phyloP scores from a whole-genome alignment of 2,113 vertebrate genomes.

The Entomyzon cyanotis region DNA sequence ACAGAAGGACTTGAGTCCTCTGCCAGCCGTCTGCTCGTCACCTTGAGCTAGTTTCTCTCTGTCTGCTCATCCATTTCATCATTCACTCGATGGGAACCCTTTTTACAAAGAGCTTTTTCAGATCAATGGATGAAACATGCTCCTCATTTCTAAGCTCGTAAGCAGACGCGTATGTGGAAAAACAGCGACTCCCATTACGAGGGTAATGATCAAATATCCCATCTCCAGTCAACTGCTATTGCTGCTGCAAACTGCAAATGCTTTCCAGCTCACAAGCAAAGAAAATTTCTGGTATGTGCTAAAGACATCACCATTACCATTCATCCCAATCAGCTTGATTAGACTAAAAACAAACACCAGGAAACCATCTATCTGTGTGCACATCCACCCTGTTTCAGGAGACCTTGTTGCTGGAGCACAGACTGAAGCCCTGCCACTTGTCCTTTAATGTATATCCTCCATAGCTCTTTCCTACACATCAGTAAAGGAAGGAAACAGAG shows the following conservation, averaged over 20 bases:
- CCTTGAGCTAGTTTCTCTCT: background rate
- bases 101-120: conserved; percentile 51
- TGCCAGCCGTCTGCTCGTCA: background rate
- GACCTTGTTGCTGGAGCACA: background rate
- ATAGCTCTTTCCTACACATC: background rate
- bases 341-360: conserved; percentile 36
- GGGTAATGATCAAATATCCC: conserved; percentile 26
- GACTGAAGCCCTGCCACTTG: background rate
- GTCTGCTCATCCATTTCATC: conserved; percentile 28
- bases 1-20: rapidly evolving
- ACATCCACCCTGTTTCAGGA: background rate
- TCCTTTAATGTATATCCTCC: background rate
- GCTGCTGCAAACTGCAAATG: conserved; percentile 16
- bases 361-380: conserved; percentile 18
- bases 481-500: conserved; percentile 27
- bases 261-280: conserved; percentile 5
- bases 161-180: conserved; percentile 13
- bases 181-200: background rate
- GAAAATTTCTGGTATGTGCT: conserved; percentile 40
- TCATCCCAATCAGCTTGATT: conserved; percentile 54
- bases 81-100: background rate
- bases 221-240: background rate
- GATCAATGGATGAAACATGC: conserved; percentile 9
- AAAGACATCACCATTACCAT: conserved; percentile 43
- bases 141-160: conserved; percentile 34